Evolutionary conservation across 2,113 vertebrate species (phyloP), one percentile per base, ranked within the genome.

Genomic region (Poecilia latipinna): DNA sequence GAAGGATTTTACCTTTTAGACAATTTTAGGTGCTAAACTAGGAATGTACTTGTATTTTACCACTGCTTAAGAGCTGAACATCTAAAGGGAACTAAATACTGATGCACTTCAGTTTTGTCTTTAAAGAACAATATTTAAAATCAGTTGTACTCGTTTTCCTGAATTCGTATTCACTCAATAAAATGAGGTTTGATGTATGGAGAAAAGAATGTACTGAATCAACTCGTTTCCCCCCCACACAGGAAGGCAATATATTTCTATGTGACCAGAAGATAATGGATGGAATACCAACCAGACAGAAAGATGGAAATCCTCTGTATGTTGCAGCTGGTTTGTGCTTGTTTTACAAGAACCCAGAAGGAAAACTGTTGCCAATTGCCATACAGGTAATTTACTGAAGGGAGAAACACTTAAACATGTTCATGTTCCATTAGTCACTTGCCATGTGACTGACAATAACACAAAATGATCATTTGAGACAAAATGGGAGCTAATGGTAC

Each of bases 221-320:
- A 57, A 24, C 22, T 3, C 19, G 2, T 65, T 1, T 39, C 8
- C 24, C 7, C 24, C 22, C 3, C n/a, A n/a, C n/a, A 22, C 85
- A 96, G 95, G 93, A 92, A 70, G 96, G 95, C 8, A 95, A 95
- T 37, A 90, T 96, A 51, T 97, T 94, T 88, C 81, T 96, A 68
- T 92, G 86, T n/a, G 94, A 96, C 80, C 94, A 94, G 68, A 91
- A 83, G 69, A 91, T 84, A 24, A 37, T 96, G 82, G 92, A 95
- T 2, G 94, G 94, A 61, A 79, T 95, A 68, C 67, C 76, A 1
- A 19, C 70, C 0, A 82, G 76, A 8, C 8, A 17, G 0, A 22
- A 88, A 6, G 57, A 93, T 54, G 87, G 76, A n/a, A 73, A 89
- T 68, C 8, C 70, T 65, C 80, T 92, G 62, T 60, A 84, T 1